phyloP scores from a whole-genome alignment of 2,113 vertebrate species.

The Cnemophilus loriae region DNA sequence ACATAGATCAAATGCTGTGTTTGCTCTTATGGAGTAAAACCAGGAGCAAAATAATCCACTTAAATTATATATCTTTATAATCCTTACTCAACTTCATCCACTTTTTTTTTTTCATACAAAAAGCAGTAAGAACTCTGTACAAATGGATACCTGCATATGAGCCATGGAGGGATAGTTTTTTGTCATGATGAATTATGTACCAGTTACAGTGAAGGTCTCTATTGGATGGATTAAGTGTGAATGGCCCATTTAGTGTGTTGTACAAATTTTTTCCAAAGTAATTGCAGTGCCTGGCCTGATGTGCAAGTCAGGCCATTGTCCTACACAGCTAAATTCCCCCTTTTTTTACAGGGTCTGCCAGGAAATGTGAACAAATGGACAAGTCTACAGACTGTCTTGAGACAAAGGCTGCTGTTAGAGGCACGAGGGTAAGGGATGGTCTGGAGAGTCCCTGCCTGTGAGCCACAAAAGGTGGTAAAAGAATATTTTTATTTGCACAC shows the following conservation, averaged over 20 bases:
- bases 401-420: background rate
- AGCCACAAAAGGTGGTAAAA: background rate
- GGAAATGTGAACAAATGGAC: background rate
- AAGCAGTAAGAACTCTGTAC: background rate
- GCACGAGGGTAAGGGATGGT: background rate
- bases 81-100: background rate
- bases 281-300: background rate
- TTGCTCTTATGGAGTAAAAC: background rate
- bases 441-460: background rate
- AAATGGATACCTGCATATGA: background rate
- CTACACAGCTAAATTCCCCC: background rate
- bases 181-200: background rate
- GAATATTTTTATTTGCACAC: background rate
- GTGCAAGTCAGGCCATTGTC: background rate
- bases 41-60: background rate
- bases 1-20: background rate
- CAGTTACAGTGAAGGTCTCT: background rate
- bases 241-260: background rate
- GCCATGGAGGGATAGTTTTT: background rate
- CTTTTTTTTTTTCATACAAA: background rate
- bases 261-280: background rate
- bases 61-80: background rate
- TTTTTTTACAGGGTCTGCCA: background rate
- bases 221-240: background rate
- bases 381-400: background rate